Base-by-base conservation (phyloP, 2,113 vertebrate species). In the Casuarius casuarius region DNA sequence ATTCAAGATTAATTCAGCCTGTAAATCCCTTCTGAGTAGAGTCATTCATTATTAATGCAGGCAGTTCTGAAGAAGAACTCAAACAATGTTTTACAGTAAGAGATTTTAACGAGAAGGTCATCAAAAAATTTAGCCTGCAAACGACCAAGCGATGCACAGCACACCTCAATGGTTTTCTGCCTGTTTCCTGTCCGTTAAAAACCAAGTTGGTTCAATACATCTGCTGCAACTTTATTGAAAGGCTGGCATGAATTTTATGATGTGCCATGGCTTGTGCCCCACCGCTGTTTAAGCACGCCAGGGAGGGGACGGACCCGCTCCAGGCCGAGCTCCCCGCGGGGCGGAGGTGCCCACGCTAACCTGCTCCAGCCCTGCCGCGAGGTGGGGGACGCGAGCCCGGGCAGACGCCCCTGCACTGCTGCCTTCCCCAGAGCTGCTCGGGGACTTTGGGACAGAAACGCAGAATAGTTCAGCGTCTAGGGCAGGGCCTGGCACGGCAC, bases 171-270 rank as follows among this genome's bases (percentile, higher is more conserved):
- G 44, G 12, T 56, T 75, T 72, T 87, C 86, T 86, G 76, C 56
- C 54, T 77, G 48, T 77, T 93, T 81, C 49, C 59, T 49, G 35
- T 11, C 92, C 94, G 94, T 92, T 96, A 90, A 93, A 95, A 93
- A 14, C 70, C 74, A 76, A 44, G n/a, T 13, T 23, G 17, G 48
- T 92, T 58, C 66, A 90, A 44, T 28, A 48, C 29, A 9, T 7
- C 23, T 38, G 23, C 71, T 77, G 85, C 56, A 65, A 46, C 13
- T 40, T 76, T 49, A 76, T 4, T 58, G 94, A 76, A 85, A 65
- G 10, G 49, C 5, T 92, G 74, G 54, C 16, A 0, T 63, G 72
- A 11, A 9, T 42, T 21, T 58, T 54, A 61, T 26, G 10, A n/a
- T 31, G 65, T 16, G 2, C 8, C 66, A 42, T 22, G 48, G 14